Evolutionary conservation across 2,888 invertebrate genomes (phyloP).

Genomic region (Lasioglossum villosulum): DNA sequence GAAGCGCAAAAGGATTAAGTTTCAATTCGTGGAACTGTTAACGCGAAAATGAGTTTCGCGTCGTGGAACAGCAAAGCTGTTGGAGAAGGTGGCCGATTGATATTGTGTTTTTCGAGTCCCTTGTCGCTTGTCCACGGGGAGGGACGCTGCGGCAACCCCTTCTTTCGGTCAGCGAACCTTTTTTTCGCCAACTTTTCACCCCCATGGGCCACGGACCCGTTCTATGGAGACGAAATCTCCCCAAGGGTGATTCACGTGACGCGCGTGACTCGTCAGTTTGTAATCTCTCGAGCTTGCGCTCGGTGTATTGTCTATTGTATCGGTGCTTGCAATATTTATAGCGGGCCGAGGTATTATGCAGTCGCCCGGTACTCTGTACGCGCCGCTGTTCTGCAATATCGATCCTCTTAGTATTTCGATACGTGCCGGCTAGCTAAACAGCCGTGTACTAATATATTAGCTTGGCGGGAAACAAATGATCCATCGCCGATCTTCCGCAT

Average conservation of each 20-base stretch:
- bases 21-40: conserved; percentile 2
- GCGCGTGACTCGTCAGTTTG: conserved; percentile 57
- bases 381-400: conserved; percentile 44
- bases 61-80: neutral
- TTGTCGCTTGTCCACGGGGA: neutral
- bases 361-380: conserved; percentile 11
- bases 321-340: conserved; percentile 46
- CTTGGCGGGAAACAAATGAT: neutral
- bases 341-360: conserved; percentile 34
- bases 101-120: conserved; percentile 21
- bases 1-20: conserved; percentile 4
- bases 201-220: conserved; percentile 49
- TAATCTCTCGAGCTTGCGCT: conserved; percentile 33
- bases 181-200: conserved; percentile 62
- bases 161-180: conserved; percentile 55
- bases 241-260: conserved; percentile 69
- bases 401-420: conserved; percentile 36
- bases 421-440: neutral
- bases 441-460: neutral
- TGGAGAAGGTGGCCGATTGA: neutral
- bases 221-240: conserved; percentile 67
- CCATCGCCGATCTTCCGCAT: neutral
- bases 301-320: conserved; percentile 37
- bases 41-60: conserved; percentile 5
- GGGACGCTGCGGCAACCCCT: conserved; percentile 49